These are phyloP conservation scores for Hydraecia micacea DNA, from an alignment of 2,888 invertebrate species.

Conservation along the genomic window DNA sequence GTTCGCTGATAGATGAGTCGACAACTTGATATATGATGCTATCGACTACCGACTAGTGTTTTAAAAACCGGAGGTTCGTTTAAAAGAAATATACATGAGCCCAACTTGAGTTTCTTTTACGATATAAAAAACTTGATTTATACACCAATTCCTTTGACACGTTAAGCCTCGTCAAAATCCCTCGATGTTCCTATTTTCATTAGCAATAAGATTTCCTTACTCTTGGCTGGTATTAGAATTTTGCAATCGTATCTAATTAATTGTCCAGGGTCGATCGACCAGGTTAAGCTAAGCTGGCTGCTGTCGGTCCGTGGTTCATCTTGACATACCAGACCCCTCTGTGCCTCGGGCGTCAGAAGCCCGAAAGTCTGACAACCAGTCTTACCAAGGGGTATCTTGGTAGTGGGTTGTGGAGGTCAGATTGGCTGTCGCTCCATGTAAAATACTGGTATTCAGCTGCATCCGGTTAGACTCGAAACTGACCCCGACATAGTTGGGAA, in stretches of 20 bases:
- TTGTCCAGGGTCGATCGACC: not conserved
- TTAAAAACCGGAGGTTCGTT: slow-evolving; percentile 61
- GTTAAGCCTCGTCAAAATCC: slow-evolving; percentile 16
- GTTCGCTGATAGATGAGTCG: slow-evolving; percentile 66
- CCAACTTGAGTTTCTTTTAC: slow-evolving; percentile 25
- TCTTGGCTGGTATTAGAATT: not conserved
- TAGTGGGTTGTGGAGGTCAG: not conserved
- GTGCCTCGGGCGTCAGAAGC: not conserved
- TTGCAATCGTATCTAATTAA: slow-evolving; percentile 13
- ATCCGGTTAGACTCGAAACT: not conserved
- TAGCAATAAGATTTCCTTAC: not conserved
- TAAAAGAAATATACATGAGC: slow-evolving; percentile 40
- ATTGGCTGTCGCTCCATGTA: not conserved
- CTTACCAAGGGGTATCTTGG: not conserved
- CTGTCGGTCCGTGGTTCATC: no score
- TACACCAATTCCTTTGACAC: slow-evolving; percentile 43
- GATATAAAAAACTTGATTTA: slow-evolving; percentile 46
- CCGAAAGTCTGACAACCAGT: not conserved
- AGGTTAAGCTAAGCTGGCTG: not conserved
- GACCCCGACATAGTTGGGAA: not conserved
- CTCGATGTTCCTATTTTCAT: slow-evolving; percentile 25
- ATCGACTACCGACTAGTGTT: slow-evolving; percentile 66
- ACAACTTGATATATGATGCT: slow-evolving; percentile 67
- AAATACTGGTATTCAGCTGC: no score
- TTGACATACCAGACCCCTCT: not conserved